Percentiles rank a stretch among this genome's conserved stretches.
These are phyloP conservation scores for Mus spretus DNA, from an alignment of 2,797 vertebrate species.

Conservation along the genomic window DNA sequence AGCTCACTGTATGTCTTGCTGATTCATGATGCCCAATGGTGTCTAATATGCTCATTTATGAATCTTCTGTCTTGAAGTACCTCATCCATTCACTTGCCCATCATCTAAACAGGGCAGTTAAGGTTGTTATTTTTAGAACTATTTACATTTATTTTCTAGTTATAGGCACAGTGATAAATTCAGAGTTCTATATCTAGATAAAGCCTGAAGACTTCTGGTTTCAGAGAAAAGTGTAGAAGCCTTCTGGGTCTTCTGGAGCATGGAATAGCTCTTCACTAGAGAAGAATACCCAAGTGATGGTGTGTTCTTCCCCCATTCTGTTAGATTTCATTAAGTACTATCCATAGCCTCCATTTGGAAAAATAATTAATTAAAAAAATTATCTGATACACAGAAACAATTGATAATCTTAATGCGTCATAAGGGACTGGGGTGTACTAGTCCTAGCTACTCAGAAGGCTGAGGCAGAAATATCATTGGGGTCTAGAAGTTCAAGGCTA, in stretches of 20 bases:
- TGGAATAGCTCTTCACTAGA: neutral
- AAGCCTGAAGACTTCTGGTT: neutral
- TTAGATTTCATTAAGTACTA: neutral
- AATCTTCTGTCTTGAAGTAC: constrained; percentile 34
- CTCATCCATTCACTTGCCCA: neutral
- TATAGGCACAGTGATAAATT: constrained; percentile 31
- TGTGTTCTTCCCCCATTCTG: neutral
- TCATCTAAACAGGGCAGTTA: neutral
- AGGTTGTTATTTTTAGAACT: constrained; percentile 22
- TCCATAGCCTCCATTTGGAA: neutral
- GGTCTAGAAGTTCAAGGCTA: neutral
- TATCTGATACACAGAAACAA: constrained; percentile 8
- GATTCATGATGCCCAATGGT: neutral
- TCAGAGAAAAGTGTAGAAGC: neutral
- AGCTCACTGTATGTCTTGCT: neutral
- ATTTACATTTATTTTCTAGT: neutral
- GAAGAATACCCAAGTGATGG: neutral
- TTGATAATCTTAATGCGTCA: constrained; percentile 53
- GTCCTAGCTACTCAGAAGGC: neutral
- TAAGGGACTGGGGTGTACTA: neutral
- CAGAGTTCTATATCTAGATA: neutral
- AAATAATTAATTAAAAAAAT: constrained; percentile 34
- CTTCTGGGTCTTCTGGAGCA: neutral
- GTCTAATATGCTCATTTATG: neutral
- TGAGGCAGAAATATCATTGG: neutral